Conservation (phyloP, 2,113 vertebrate species). For the Mormyrus lacerda region DNA sequence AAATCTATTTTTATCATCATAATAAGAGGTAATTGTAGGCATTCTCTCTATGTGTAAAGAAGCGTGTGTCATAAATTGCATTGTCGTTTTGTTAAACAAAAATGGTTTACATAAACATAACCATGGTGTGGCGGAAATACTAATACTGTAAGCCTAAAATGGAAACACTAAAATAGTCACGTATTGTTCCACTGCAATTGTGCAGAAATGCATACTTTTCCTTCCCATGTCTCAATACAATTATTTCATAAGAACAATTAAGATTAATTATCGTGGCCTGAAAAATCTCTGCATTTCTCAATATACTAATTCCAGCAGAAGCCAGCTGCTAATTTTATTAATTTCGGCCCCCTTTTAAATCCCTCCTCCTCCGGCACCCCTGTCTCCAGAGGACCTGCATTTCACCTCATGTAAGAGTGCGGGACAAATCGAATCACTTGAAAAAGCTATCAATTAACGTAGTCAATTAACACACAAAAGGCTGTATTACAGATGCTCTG, state of each 20-base stretch:
- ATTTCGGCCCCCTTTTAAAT: background rate
- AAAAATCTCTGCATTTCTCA: background rate
- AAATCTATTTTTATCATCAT: background rate
- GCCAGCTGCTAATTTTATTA: background rate
- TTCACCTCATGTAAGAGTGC: background rate
- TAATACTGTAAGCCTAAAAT: background rate
- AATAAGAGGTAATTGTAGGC: background rate
- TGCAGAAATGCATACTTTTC: background rate
- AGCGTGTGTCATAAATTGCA: background rate
- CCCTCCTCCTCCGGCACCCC: background rate
- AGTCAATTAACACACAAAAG: background rate
- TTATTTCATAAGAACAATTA: background rate
- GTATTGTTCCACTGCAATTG: background rate
- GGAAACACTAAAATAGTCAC: background rate
- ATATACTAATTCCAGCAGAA: background rate
- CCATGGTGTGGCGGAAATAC: background rate
- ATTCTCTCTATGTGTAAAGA: background rate
- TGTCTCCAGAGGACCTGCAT: background rate
- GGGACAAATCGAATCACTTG: background rate
- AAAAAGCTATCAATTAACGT: background rate
- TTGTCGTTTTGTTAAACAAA: no score
- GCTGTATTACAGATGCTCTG: background rate
- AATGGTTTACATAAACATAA: background rate
- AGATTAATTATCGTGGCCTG: background rate
- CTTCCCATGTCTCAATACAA: background rate